These are phyloP conservation scores for Holacanthus passer DNA, from an alignment of 2,113 vertebrate genomes.

Conservation along the genomic window DNA sequence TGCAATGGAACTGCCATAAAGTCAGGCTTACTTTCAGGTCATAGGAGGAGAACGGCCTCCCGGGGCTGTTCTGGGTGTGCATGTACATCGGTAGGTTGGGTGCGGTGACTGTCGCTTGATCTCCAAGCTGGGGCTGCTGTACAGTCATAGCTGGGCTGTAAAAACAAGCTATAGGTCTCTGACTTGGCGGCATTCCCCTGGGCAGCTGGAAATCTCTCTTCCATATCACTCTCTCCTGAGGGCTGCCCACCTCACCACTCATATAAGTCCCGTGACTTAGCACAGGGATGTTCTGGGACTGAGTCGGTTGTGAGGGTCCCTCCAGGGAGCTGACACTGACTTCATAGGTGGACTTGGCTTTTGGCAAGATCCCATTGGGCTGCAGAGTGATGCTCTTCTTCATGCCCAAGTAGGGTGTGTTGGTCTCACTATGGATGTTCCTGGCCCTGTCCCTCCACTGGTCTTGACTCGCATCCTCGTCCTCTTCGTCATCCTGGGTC, in stretches of 20 bases:
- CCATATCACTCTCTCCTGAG: conserved; percentile 83
- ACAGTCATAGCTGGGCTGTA: conserved; percentile 80
- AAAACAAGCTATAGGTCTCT: conserved; percentile 89
- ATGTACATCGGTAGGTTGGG: conserved; percentile 75
- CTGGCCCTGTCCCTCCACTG: conserved; percentile 88
- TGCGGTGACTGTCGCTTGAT: conserved; percentile 56
- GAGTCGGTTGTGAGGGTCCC: conserved; percentile 56
- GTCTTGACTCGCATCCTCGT: conserved; percentile 82
- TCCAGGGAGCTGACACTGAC: conserved; percentile 76
- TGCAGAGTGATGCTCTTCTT: conserved; percentile 85
- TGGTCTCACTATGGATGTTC: conserved; percentile 87
- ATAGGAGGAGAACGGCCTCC: conserved; percentile 86
- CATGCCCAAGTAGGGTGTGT: conserved; percentile 90
- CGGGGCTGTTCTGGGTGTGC: conserved; percentile 83
- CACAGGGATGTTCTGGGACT: conserved; percentile 65
- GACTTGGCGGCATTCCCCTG: conserved; percentile 80
- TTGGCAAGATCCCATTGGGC: conserved; percentile 90
- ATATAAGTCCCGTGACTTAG: conserved; percentile 68
- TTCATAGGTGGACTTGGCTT: conserved; percentile 92
- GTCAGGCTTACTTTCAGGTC: conserved; percentile 84
- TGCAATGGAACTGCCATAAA: background rate
- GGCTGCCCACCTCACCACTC: conserved; percentile 77
- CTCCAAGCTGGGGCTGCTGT: conserved; percentile 83
- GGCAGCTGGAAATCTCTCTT: conserved; percentile 83
- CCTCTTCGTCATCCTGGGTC: conserved; percentile 82